phyloP scores from a whole-genome alignment of 2,888 invertebrate species.

The Ceramica pisi region DNA sequence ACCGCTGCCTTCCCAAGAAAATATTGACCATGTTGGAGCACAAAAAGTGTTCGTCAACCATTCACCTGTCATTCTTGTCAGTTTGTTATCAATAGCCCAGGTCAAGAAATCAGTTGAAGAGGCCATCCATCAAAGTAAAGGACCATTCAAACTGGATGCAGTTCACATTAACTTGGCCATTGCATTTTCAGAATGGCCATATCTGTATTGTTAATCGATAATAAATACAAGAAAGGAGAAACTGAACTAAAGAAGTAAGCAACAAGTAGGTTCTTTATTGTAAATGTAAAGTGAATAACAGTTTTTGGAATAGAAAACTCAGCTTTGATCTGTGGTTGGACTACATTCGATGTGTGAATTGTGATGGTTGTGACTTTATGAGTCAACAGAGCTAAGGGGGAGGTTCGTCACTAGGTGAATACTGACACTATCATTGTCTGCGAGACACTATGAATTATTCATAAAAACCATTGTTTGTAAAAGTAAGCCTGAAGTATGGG shows the following conservation, averaged over 20 bases:
- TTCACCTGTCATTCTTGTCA: slow-evolving; percentile 48
- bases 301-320: slow-evolving; percentile 49
- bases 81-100: slow-evolving; percentile 38
- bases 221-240: slow-evolving; percentile 50
- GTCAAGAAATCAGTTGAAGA: slow-evolving; percentile 46
- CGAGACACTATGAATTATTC: slow-evolving; percentile 72
- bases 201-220: slow-evolving; percentile 46
- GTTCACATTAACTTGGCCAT: slow-evolving; percentile 50
- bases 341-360: slow-evolving; percentile 48
- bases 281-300: slow-evolving; percentile 31
- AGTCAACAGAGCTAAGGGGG: slow-evolving; percentile 64
- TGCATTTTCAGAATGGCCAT: slow-evolving; percentile 43
- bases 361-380: slow-evolving; percentile 48
- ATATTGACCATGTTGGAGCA: slow-evolving; percentile 38
- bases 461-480: slow-evolving; percentile 73
- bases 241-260: slow-evolving; percentile 31
- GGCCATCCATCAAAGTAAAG: slow-evolving; percentile 51
- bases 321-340: slow-evolving; percentile 40
- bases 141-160: slow-evolving; percentile 38
- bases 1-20: slow-evolving; percentile 20
- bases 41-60: slow-evolving; percentile 43
- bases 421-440: slow-evolving; percentile 71
- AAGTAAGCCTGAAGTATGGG: slow-evolving; percentile 63
- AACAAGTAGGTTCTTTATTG: slow-evolving; percentile 35
- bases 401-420: slow-evolving; percentile 65